These are phyloP conservation scores for Leptobrachium ailaonicum DNA, from an alignment of 2,113 vertebrate species.

Conservation along the genomic window DNA sequence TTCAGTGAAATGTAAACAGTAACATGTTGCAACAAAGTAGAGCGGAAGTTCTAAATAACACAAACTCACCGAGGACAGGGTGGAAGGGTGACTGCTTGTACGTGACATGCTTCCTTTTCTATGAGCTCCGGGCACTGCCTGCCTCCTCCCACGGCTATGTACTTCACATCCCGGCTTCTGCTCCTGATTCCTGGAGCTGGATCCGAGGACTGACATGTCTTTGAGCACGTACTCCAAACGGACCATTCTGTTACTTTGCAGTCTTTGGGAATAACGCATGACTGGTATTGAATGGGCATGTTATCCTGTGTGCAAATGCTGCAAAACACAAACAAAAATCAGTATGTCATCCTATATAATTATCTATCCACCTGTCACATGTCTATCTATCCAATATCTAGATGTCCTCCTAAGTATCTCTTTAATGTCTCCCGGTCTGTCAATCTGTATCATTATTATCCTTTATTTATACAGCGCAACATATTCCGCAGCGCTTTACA, in stretches of 20 bases:
- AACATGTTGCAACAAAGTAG: no score
- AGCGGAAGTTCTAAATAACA: no score
- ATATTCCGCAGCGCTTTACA: no score
- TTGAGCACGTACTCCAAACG: slow-evolving; percentile 83
- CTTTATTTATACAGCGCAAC: no score
- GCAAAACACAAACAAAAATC: slow-evolving; percentile 40
- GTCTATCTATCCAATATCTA: no score
- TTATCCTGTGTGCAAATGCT: slow-evolving; percentile 83
- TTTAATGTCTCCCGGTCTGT: no score
- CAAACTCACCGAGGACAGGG: slow-evolving; percentile 83
- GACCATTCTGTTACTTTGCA: slow-evolving; percentile 84
- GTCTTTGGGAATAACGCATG: slow-evolving; percentile 83
- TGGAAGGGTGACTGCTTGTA: slow-evolving; percentile 72
- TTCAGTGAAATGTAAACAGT: no score
- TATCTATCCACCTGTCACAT: no score
- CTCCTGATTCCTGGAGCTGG: slow-evolving; percentile 77
- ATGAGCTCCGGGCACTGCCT: slow-evolving; percentile 76
- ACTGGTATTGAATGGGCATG: slow-evolving; percentile 73
- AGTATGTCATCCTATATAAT: background rate
- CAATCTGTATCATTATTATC: no score
- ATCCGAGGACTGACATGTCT: slow-evolving; percentile 75
- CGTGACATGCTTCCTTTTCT: slow-evolving; percentile 84
- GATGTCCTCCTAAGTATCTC: no score
- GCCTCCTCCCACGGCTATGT: slow-evolving; percentile 71
- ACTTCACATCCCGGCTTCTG: slow-evolving; percentile 72